phyloP scores from a whole-genome alignment of 2,797 vertebrate genomes.

The Danio choprae region DNA sequence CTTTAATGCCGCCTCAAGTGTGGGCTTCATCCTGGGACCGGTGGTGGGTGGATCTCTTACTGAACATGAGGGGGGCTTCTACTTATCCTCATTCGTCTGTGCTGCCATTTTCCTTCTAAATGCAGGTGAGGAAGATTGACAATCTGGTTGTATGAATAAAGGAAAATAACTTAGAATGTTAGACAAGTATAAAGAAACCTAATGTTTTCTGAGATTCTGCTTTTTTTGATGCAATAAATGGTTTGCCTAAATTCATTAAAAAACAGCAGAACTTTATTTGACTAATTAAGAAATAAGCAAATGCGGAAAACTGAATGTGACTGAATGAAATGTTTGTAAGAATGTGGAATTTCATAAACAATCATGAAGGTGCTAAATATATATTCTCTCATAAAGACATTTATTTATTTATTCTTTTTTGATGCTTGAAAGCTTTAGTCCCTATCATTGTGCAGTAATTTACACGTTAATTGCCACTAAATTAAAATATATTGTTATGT shows the following conservation, averaged over 20 bases:
- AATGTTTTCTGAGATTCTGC: not conserved
- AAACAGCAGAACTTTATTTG: not conserved
- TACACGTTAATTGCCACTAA: too few relatives aligned
- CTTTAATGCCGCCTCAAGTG: conserved; percentile 90
- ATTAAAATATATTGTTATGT: too few relatives aligned
- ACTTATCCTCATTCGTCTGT: conserved; percentile 87
- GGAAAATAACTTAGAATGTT: not conserved
- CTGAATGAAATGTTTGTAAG: not conserved
- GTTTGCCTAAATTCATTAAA: not conserved
- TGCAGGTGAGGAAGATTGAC: conserved; percentile 78
- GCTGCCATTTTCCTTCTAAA: conserved; percentile 90
- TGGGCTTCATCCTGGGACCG: conserved; percentile 96
- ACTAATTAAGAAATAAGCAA: not conserved
- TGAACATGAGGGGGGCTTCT: conserved; percentile 91
- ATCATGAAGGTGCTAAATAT: too few relatives aligned
- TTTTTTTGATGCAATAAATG: not conserved
- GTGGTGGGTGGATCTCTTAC: conserved; percentile 92
- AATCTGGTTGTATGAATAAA: not conserved
- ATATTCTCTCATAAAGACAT: too few relatives aligned
- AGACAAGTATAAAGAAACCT: too few relatives aligned
- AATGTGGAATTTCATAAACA: not conserved
- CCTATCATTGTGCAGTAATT: too few relatives aligned
- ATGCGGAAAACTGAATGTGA: not conserved
- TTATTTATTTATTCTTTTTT: too few relatives aligned
- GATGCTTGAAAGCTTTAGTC: too few relatives aligned